Conservation (phyloP, 2,797 vertebrate genomes). For the Aeoliscus strigatus region DNA sequence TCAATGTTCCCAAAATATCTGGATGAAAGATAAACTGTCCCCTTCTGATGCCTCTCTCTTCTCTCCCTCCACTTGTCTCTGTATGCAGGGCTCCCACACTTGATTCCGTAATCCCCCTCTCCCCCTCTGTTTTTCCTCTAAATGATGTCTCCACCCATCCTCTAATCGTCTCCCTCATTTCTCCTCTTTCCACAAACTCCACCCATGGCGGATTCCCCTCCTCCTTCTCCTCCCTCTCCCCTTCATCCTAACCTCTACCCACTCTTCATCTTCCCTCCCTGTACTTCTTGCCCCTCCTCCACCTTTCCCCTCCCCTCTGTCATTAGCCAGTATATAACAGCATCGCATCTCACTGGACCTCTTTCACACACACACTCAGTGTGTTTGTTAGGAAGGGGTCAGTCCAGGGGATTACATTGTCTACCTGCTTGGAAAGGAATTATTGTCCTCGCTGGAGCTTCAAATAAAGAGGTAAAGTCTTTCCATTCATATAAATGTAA, state of each 20-base stretch:
- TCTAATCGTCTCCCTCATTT: conserved; percentile 45
- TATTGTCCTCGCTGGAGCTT: conserved; percentile 47
- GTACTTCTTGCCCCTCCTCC: conserved; percentile 53
- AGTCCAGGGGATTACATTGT: conserved; percentile 47
- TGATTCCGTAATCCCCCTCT: conserved; percentile 27
- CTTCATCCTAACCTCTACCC: conserved; percentile 38
- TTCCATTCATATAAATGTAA: conserved; percentile 6
- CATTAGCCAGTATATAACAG: conserved; percentile 68
- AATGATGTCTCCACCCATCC: conserved; percentile 26
- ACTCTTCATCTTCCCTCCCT: conserved; percentile 33
- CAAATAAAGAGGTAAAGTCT: conserved; percentile 53
- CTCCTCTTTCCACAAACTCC: conserved; percentile 44
- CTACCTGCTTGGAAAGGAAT: conserved; percentile 50
- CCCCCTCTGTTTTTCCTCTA: conserved; percentile 1
- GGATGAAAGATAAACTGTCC: conserved; percentile 64
- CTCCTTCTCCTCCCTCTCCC: conserved; percentile 47
- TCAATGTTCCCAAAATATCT: conserved; percentile 76
- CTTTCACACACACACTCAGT: conserved; percentile 57
- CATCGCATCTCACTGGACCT: conserved; percentile 52
- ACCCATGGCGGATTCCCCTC: conserved; percentile 46
- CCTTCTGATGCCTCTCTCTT: conserved; percentile 19
- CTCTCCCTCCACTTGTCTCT: conserved; percentile 42
- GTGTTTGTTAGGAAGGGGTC: conserved; percentile 55
- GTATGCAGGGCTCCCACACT: conserved; percentile 34
- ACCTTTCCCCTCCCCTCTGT: conserved; percentile 64